Conservation (phyloP, 2,888 invertebrate species). For the Lissonota sp. region DNA sequence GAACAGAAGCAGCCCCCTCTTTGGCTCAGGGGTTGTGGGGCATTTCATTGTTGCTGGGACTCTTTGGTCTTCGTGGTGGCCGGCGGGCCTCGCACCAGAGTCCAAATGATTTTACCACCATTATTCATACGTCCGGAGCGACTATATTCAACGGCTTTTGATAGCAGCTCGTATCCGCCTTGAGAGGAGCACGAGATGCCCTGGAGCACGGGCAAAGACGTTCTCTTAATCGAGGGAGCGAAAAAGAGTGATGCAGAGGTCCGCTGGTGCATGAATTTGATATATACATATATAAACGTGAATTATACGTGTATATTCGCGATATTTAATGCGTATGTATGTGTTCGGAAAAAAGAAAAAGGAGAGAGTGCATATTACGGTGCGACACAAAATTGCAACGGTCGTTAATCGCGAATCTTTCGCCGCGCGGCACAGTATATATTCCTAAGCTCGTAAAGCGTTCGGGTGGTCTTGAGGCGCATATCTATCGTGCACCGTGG, state of each 20-base stretch:
- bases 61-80: conserved; percentile 44
- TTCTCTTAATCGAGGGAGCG: conserved; percentile 24
- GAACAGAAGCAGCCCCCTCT: conserved; percentile 70
- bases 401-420: conserved; percentile 69
- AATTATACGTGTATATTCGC: background rate
- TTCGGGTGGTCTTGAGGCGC: conserved; percentile 61
- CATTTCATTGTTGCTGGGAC: conserved; percentile 65
- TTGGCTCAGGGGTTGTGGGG: conserved; percentile 67
- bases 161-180: conserved; percentile 64
- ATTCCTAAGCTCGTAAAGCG: conserved; percentile 65
- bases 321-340: conserved; percentile 29
- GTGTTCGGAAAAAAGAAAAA: conserved; percentile 31
- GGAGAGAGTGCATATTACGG: conserved; percentile 7
- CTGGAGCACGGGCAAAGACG: conserved; percentile 30
- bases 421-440: conserved; percentile 57
- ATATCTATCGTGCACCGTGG: conserved; percentile 25
- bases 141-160: conserved; percentile 47
- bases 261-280: conserved; percentile 34
- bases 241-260: conserved; percentile 10
- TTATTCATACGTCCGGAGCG: conserved; percentile 74
- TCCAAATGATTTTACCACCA: conserved; percentile 55
- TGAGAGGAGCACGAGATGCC: conserved; percentile 53
- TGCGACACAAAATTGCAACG: conserved; percentile 65
- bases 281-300: conserved; percentile 31
- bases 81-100: conserved; percentile 16